phyloP scores from a whole-genome alignment of 2,797 vertebrate genomes.

The Tinamus major region DNA sequence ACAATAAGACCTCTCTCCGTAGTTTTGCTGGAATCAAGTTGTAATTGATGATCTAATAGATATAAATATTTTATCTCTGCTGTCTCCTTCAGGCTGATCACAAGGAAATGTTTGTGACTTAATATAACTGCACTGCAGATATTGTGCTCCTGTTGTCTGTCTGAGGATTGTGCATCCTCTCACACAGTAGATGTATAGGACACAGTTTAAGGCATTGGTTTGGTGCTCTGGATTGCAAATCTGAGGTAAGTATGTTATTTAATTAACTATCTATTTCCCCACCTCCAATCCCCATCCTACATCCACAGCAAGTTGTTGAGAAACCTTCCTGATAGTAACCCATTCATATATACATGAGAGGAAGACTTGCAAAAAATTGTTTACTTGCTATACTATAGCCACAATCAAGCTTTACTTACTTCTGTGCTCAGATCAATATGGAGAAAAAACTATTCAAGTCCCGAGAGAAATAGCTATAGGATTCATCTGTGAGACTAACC shows the following conservation, averaged over 20 bases:
- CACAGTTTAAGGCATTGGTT: background rate
- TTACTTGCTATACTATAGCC: background rate
- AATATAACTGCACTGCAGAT: background rate
- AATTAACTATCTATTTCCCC: fast-evolving
- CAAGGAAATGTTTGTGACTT: background rate
- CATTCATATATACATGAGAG: background rate
- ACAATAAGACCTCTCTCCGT: background rate
- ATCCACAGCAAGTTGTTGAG: background rate
- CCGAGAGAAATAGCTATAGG: background rate
- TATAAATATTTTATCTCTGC: background rate
- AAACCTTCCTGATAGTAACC: background rate
- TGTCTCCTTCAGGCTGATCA: background rate
- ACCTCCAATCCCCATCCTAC: background rate
- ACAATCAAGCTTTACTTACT: background rate
- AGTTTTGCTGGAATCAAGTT: background rate
- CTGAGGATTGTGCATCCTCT: background rate
- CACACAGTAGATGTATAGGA: background rate
- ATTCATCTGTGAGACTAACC: background rate
- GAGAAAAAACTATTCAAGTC: background rate
- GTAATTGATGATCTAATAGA: background rate
- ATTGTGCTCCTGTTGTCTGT: background rate
- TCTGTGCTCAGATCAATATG: background rate
- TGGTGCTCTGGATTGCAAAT: background rate
- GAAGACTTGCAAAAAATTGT: background rate
- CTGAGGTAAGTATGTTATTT: background rate